Conservation (phyloP, 2,113 vertebrate species). For the Peromyscus maniculatus region DNA sequence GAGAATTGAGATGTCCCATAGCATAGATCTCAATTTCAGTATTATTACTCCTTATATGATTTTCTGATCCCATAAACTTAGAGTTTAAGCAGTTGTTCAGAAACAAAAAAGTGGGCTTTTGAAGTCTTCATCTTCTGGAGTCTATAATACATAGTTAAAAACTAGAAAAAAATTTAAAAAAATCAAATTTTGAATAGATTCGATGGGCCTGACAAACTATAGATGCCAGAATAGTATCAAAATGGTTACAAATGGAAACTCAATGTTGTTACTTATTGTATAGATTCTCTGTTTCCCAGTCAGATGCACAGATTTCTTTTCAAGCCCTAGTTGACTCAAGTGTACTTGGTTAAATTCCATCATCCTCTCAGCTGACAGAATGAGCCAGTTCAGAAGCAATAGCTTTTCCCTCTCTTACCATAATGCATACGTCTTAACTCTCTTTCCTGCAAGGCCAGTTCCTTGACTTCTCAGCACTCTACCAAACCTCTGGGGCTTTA, state of each 20-base stretch:
- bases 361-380: neutral
- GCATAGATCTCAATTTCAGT: neutral
- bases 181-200: neutral
- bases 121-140: neutral
- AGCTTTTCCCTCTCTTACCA: neutral
- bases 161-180: neutral
- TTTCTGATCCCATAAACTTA: neutral
- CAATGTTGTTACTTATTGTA: neutral
- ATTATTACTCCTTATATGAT: neutral
- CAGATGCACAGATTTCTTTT: neutral
- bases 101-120: neutral
- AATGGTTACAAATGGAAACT: neutral
- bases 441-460: neutral
- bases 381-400: neutral
- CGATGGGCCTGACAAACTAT: neutral
- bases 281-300: neutral
- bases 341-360: neutral
- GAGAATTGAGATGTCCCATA: neutral
- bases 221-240: neutral
- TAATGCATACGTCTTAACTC: neutral
- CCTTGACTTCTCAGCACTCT: neutral
- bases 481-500: neutral
- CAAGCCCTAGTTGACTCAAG: neutral
- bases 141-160: neutral
- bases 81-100: neutral